phyloP scores from a whole-genome alignment of 2,113 vertebrate genomes.

The Lagopus leucura region DNA sequence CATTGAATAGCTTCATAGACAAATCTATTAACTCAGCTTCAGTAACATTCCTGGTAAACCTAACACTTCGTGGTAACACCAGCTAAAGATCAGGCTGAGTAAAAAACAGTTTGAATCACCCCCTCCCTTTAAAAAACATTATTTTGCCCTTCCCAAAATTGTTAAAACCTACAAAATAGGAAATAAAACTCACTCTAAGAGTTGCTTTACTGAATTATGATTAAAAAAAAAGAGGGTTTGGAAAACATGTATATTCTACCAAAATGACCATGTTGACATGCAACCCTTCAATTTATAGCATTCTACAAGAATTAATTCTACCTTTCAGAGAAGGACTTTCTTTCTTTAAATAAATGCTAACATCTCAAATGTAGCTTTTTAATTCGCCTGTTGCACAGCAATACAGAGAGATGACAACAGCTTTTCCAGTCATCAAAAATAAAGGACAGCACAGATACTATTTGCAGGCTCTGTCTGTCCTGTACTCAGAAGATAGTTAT shows the following conservation, averaged over 20 bases:
- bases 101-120: too few relatives aligned
- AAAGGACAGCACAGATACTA: neutral
- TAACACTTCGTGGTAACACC: neutral
- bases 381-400: neutral
- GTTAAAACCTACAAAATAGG: neutral
- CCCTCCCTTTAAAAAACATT: too few relatives aligned
- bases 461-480: neutral
- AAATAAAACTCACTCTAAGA: neutral
- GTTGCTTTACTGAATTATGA: neutral
- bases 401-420: neutral
- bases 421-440: neutral
- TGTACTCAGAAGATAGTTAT: neutral
- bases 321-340: neutral
- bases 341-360: neutral
- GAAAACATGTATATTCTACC: neutral
- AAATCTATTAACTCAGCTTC: neutral
- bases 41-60: neutral
- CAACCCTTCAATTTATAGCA: too few relatives aligned
- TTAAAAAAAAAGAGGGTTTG: neutral
- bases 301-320: neutral
- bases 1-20: neutral
- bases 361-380: neutral
- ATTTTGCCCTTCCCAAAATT: neutral
- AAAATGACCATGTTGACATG: neutral
- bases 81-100: neutral